A percentile compares a stretch with the other conserved stretches of the same genome.
Conservation (phyloP, 2,797 vertebrate genomes). For the Graptemys geographica region DNA sequence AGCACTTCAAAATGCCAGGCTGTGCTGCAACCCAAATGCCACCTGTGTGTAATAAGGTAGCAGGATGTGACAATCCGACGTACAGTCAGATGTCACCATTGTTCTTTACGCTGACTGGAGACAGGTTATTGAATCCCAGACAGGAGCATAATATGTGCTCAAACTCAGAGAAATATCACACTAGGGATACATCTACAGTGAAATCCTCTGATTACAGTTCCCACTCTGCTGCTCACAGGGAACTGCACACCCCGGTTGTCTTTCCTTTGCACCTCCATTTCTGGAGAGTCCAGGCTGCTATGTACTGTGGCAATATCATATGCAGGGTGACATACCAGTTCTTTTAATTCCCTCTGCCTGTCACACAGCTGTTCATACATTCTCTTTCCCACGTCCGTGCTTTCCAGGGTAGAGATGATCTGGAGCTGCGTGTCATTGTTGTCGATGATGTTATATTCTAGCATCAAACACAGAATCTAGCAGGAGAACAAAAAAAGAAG, state of each 20-base stretch:
- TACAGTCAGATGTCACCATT: slow-evolving; percentile 56
- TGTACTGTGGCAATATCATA: slow-evolving; percentile 18
- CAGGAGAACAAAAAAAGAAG: neutral
- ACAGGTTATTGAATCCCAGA: slow-evolving; percentile 53
- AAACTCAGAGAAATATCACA: slow-evolving; percentile 43
- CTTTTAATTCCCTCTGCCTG: slow-evolving; percentile 96
- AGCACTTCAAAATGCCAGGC: slow-evolving; percentile 46
- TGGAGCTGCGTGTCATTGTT: slow-evolving; percentile 99
- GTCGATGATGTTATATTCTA: slow-evolving; percentile 99
- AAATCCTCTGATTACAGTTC: slow-evolving; percentile 47
- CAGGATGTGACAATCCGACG: slow-evolving; percentile 70
- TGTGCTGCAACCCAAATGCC: slow-evolving; percentile 48
- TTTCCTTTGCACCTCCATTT: slow-evolving; percentile 26
- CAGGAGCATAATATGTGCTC: slow-evolving; percentile 55
- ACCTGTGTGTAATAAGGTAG: slow-evolving; percentile 67
- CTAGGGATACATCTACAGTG: slow-evolving; percentile 17
- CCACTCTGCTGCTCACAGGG: slow-evolving; percentile 65
- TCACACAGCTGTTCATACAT: slow-evolving; percentile 99
- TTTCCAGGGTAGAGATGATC: slow-evolving; percentile 99
- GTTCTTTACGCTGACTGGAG: slow-evolving; percentile 28
- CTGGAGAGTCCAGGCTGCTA: slow-evolving; percentile 43
- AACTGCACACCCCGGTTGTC: slow-evolving; percentile 70
- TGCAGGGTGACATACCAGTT: slow-evolving; percentile 89
- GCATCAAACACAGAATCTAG: slow-evolving; percentile 98
- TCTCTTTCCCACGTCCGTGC: slow-evolving; percentile 94